A percentile compares a stretch with the other conserved stretches of the same genome.
phyloP scores from a whole-genome alignment of 2,888 invertebrate genomes.

The Drosophila mimetica region DNA sequence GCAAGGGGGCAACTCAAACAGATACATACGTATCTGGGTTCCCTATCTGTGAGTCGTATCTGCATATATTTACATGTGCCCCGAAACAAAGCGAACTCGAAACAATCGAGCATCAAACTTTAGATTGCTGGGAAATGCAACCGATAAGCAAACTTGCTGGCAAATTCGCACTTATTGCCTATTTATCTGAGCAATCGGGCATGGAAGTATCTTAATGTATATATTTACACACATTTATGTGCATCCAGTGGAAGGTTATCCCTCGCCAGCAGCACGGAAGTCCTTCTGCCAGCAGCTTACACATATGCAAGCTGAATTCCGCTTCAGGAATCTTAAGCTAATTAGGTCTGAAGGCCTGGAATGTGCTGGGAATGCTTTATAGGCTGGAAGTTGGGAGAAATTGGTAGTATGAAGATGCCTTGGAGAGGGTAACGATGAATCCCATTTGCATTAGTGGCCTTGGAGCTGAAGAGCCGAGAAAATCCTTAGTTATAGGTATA shows the following conservation, averaged over 20 bases:
- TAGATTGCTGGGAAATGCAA: conserved; percentile 12
- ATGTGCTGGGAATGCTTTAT: conserved; percentile 15
- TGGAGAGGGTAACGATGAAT: neutral
- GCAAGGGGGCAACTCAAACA: conserved; percentile 31
- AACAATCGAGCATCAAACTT: conserved; percentile 22
- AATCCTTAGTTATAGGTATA: too few species aligned
- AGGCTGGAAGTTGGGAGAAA: neutral
- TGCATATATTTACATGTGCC: conserved; percentile 46
- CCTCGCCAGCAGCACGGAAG: neutral
- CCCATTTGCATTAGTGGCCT: neutral
- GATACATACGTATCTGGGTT: conserved; percentile 8
- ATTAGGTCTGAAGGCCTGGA: conserved; percentile 19
- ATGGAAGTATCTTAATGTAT: conserved; percentile 18
- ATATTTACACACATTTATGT: neutral
- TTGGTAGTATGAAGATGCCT: neutral
- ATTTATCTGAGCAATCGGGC: conserved; percentile 64
- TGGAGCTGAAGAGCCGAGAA: too few species aligned
- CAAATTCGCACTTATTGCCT: conserved; percentile 73
- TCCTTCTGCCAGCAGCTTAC: neutral
- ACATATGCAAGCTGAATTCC: conserved; percentile 19
- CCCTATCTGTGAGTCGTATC: conserved; percentile 16
- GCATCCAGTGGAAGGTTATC: neutral
- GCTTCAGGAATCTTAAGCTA: conserved; percentile 33
- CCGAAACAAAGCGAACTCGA: conserved; percentile 31
- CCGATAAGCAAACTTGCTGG: conserved; percentile 13